Evolutionary conservation across 2,888 invertebrate genomes (phyloP).

Genomic region (Steromphala cineraria): DNA sequence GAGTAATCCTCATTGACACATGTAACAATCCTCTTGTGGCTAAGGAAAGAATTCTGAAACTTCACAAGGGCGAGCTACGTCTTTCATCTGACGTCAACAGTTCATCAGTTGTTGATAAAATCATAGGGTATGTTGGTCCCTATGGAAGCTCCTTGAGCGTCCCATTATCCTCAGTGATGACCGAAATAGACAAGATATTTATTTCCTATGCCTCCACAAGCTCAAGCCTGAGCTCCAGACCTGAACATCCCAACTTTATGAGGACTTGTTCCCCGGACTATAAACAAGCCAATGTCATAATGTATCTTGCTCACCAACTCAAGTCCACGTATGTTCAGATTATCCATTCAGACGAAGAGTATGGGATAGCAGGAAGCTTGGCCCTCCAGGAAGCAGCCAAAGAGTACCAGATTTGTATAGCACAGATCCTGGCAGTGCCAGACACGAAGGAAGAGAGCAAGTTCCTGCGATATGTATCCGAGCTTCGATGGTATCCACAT

Average conservation of each 20-base stretch:
- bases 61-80: background rate
- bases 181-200: background rate
- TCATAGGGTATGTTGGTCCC: conserved; percentile 4
- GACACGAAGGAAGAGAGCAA: background rate
- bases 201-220: conserved; percentile 1
- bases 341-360: background rate
- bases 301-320: background rate
- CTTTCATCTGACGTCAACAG: background rate
- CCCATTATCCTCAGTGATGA: background rate
- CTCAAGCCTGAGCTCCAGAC: background rate
- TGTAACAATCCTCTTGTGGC: background rate
- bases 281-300: background rate
- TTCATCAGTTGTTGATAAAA: background rate
- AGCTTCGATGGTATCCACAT: background rate
- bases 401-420: background rate
- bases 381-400: background rate
- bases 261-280: conserved; percentile 9
- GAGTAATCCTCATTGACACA: background rate
- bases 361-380: background rate
- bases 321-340: conserved; percentile 3
- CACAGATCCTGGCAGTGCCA: background rate
- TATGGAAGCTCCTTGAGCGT: background rate
- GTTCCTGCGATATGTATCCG: background rate
- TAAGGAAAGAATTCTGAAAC: background rate
- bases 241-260: background rate